Conservation (phyloP, 2,888 invertebrate species). For the Pilophorus perplexus region DNA sequence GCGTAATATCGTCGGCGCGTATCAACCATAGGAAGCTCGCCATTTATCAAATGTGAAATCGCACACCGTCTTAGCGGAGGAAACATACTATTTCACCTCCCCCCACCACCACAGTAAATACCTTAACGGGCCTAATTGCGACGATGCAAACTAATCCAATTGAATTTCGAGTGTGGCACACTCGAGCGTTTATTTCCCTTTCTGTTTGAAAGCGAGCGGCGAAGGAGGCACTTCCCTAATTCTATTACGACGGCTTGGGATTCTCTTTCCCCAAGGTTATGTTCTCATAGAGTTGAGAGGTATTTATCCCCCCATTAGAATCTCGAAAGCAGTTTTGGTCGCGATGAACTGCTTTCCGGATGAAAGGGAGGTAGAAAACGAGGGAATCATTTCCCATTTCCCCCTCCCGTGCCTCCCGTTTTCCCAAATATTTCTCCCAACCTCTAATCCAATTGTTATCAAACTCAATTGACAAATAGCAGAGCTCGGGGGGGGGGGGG, state of each 20-base stretch:
- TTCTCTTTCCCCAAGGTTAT: conserved; percentile 12
- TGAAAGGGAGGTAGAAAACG: conserved; percentile 1
- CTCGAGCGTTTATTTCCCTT: conserved; percentile 2
- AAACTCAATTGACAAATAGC: conserved; percentile 3
- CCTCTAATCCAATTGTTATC: background rate
- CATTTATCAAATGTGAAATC: too few relatives aligned
- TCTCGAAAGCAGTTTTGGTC: conserved; percentile 5
- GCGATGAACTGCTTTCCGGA: background rate
- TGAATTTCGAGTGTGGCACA: conserved; percentile 10
- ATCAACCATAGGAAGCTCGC: too few relatives aligned
- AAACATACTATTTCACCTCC: too few relatives aligned
- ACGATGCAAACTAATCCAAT: conserved; percentile 24
- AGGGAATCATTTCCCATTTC: conserved; percentile 14
- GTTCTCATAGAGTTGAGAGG: conserved; percentile 20
- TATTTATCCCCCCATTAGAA: conserved; percentile 29
- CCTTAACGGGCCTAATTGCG: conserved; percentile 23
- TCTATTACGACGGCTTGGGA: conserved; percentile 14
- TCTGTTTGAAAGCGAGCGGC: too few relatives aligned
- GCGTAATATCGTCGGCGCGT: too few relatives aligned
- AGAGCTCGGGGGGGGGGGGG: too few relatives aligned
- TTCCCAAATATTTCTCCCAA: background rate
- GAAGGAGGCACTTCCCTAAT: conserved; percentile 7
- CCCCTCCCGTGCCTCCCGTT: background rate
- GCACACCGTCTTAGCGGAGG: too few relatives aligned
- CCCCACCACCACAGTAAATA: conserved; percentile 4